Percentiles rank a stretch among this genome's conserved stretches.
Conservation (phyloP, 2,888 invertebrate species). For the Cerastis rubricosa region DNA sequence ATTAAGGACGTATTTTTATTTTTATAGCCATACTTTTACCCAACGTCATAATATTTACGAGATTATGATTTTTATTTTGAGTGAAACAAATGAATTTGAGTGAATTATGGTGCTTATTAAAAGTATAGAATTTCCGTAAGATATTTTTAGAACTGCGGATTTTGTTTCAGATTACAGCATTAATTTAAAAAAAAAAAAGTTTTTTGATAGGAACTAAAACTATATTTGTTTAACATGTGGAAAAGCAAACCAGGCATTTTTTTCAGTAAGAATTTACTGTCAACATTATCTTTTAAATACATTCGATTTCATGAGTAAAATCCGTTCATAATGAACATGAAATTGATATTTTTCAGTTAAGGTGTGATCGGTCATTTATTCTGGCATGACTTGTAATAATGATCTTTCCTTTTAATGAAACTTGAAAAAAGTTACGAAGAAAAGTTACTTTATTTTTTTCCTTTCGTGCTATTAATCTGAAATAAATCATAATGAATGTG, state of each 20-base stretch:
- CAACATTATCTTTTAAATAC: background rate
- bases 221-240: background rate
- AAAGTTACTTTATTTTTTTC: background rate
- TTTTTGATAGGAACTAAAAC: background rate
- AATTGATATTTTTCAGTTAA: background rate
- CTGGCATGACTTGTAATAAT: constrained; percentile 2
- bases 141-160: constrained; percentile 14
- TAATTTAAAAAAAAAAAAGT: background rate
- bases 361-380: background rate
- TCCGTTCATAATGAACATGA: too few relatives aligned
- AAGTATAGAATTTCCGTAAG: constrained; percentile 22
- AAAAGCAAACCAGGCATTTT: background rate
- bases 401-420: too few relatives aligned
- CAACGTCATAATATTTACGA: constrained; percentile 45
- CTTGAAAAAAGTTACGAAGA: too few relatives aligned
- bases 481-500: constrained; percentile 31
- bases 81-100: constrained; percentile 28
- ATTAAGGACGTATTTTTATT: constrained; percentile 57
- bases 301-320: background rate
- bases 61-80: constrained; percentile 26
- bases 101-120: constrained; percentile 52
- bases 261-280: background rate
- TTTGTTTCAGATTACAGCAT: constrained; percentile 30
- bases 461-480: constrained; percentile 4
- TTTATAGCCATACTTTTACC: constrained; percentile 58